phyloP scores from a whole-genome alignment of 1,140 invertebrate genomes.

The Cotesia typhae region DNA sequence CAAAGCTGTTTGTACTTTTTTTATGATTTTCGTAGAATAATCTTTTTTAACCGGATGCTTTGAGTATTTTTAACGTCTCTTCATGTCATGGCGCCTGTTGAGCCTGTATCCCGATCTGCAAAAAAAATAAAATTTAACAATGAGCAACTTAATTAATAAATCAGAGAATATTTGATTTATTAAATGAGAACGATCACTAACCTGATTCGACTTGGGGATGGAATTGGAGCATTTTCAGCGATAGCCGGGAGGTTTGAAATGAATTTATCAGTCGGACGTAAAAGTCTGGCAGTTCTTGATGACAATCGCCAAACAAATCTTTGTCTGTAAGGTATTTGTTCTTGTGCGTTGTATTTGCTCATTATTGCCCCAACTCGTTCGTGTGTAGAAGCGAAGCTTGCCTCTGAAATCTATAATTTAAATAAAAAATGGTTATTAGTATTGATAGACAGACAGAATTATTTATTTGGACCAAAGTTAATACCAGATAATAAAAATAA shows the following conservation, averaged over 20 bases:
- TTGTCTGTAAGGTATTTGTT: constrained; percentile 75
- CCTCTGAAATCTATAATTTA: constrained; percentile 71
- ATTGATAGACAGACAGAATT: neutral
- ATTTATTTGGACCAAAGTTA: neutral
- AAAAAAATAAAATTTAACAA: constrained; percentile 28
- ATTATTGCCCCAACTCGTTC: constrained; percentile 71
- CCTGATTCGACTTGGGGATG: constrained; percentile 68
- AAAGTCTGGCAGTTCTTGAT: constrained; percentile 72
- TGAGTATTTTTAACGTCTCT: constrained; percentile 52
- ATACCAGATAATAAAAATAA: too few species aligned
- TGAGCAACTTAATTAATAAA: constrained; percentile 27
- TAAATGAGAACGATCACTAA: constrained; percentile 43
- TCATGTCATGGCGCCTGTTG: constrained; percentile 57
- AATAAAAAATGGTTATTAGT: constrained; percentile 22
- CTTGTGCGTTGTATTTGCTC: constrained; percentile 75
- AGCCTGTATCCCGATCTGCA: constrained; percentile 59
- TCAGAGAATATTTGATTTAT: neutral
- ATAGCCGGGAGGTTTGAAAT: constrained; percentile 77
- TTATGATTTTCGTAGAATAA: constrained; percentile 33
- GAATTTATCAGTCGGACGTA: constrained; percentile 78
- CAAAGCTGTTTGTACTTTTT: neutral
- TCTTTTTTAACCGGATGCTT: constrained; percentile 30
- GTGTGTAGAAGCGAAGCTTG: constrained; percentile 70
- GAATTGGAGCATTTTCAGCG: constrained; percentile 71
- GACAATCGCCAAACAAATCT: constrained; percentile 77